Base-by-base conservation (phyloP, 2,797 vertebrate species). In the Malacoraja senta region DNA sequence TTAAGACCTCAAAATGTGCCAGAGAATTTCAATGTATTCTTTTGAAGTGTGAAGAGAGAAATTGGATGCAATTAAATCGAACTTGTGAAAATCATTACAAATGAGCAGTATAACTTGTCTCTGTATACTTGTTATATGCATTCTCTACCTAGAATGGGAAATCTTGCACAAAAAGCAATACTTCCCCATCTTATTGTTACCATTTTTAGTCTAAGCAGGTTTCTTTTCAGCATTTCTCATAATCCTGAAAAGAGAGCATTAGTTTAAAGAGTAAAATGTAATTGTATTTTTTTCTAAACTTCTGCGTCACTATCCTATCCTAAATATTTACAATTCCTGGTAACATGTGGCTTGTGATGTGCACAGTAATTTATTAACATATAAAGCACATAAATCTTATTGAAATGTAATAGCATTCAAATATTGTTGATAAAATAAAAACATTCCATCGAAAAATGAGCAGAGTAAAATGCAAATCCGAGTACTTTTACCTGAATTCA, bases 401-500 rank as follows among this genome's bases (percentile, higher is more conserved):
- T 71, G 13, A 91, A 32, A 68, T 8, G 71, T 8, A 35, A 91
- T 21, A 35, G 38, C 21, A 8, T 91, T 72, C 35, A 72, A 44
- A 91, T 38, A 17, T 6, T 63, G 88, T 35, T 72, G 12, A 35
- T 24, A 91, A 91, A 38, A 9, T 72, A 86, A 86, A 91, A 91
- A 72, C 35, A 24, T 9, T 6, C 17, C 29, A 63, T 61, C 53
- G 29, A 83, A 21, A 21, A 83, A 83, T 83, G 80, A 24, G 12
- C 86, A 19, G 32, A n/a, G 3, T 24, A 91, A 72, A 91, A 15
- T 91, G 38, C 15, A 72, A 91, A 91, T 72, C 32, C 24, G 3
- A 38, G 65, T 19, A 72, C 21, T 12, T 24, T 32, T 95, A 96
- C 95, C 95, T 95, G 95, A 94, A 94, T 94, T 95, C 44, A 95